These are phyloP conservation scores for Macroteleia sp. DNA, from an alignment of 2,888 invertebrate species.

Conservation along the genomic window DNA sequence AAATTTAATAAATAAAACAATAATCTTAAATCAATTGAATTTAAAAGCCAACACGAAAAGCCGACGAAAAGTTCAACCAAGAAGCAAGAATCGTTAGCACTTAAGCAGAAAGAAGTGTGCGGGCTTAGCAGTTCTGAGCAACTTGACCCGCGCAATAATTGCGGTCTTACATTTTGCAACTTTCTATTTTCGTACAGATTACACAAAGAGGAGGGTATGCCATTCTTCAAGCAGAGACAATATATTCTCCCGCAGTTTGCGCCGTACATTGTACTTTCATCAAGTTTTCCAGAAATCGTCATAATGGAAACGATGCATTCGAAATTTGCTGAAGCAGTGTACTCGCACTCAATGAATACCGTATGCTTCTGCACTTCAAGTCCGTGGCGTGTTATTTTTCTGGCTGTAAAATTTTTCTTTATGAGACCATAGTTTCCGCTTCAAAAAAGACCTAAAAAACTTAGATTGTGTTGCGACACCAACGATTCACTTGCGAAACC, in stretches of 20 bases:
- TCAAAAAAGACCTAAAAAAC: too few species aligned
- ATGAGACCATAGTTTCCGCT: too few species aligned
- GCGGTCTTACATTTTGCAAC: neutral
- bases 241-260: slow-evolving; percentile 10
- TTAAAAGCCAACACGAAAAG: too few species aligned
- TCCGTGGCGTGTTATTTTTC: neutral
- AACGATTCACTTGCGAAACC: too few species aligned
- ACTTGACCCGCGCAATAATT: slow-evolving; percentile 44
- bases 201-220: slow-evolving; percentile 12
- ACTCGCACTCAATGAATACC: neutral
- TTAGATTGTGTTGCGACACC: too few species aligned
- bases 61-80: too few species aligned
- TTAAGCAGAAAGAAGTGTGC: slow-evolving; percentile 12
- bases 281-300: slow-evolving; percentile 31
- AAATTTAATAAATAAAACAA: too few species aligned
- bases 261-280: slow-evolving; percentile 24
- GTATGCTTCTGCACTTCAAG: too few species aligned
- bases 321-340: neutral
- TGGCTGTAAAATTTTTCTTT: too few species aligned
- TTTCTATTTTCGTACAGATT: slow-evolving; percentile 19
- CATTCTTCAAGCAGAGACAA: slow-evolving; percentile 33
- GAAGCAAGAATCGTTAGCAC: neutral
- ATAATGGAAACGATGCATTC: slow-evolving; percentile 20
- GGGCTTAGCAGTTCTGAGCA: slow-evolving; percentile 6
- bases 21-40: too few species aligned